phyloP scores from a whole-genome alignment of 2,888 invertebrate genomes.

The Cosmia pyralina region DNA sequence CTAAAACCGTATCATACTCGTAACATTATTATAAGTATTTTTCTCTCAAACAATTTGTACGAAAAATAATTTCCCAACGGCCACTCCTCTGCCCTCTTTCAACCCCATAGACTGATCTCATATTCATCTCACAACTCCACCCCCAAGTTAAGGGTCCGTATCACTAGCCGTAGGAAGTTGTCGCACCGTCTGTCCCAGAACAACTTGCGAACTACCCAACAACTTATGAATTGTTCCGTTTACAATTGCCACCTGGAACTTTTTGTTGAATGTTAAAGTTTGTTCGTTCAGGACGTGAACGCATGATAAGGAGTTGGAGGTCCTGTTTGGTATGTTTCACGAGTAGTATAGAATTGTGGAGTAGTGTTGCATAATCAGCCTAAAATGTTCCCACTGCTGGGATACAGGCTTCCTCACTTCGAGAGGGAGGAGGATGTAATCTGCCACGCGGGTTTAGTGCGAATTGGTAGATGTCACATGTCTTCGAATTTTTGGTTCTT shows the following conservation, averaged over 20 bases:
- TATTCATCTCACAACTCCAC: conserved; percentile 60
- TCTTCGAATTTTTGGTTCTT: too few species aligned
- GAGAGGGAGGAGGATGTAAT: too few species aligned
- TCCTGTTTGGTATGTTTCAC: conserved; percentile 29
- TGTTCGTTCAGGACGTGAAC: conserved; percentile 37
- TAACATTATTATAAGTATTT: background rate
- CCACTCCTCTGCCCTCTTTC: conserved; percentile 7
- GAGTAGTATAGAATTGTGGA: background rate
- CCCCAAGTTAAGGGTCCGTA: conserved; percentile 63
- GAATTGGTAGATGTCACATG: too few species aligned
- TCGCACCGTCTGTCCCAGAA: conserved; percentile 58
- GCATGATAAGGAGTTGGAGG: conserved; percentile 39
- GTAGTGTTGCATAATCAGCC: background rate
- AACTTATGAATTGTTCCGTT: conserved; percentile 67
- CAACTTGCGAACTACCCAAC: conserved; percentile 62
- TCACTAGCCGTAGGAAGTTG: conserved; percentile 59
- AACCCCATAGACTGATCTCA: conserved; percentile 49
- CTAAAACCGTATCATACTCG: background rate
- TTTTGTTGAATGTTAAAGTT: conserved; percentile 45
- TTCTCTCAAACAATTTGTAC: background rate
- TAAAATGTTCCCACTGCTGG: too few species aligned
- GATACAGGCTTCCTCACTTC: too few species aligned
- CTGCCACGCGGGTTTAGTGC: too few species aligned
- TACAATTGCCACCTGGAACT: conserved; percentile 65
- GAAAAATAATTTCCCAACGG: conserved; percentile 48